These are phyloP conservation scores for Butorides virescens DNA, from an alignment of 2,113 vertebrate species.

Conservation along the genomic window DNA sequence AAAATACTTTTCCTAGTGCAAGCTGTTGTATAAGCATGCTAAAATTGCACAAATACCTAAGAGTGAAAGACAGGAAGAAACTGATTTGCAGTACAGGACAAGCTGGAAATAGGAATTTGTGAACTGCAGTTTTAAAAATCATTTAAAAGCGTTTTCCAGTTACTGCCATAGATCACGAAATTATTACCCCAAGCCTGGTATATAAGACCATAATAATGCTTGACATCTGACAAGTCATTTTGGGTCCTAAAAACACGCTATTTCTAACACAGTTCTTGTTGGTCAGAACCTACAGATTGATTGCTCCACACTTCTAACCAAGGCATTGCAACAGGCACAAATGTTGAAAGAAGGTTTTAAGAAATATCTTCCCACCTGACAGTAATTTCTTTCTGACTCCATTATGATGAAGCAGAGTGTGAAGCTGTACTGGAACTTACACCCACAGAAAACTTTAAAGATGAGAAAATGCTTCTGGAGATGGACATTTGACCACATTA, in stretches of 20 bases:
- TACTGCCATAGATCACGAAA: neutral
- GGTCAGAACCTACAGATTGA: conserved; percentile 6
- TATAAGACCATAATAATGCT: neutral
- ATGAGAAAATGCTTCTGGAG: conserved; percentile 59
- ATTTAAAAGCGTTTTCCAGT: neutral
- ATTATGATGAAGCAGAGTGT: conserved; percentile 46
- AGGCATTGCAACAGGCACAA: neutral
- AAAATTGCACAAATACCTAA: neutral
- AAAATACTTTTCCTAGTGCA: neutral
- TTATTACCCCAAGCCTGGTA: neutral
- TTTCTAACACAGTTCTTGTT: neutral
- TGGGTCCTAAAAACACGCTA: neutral
- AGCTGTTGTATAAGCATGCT: neutral
- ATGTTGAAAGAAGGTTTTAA: conserved; percentile 48
- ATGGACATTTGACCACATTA: conserved; percentile 57
- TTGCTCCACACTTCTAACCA: conserved; percentile 7
- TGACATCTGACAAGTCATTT: neutral
- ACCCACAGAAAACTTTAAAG: conserved; percentile 63
- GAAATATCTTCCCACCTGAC: conserved; percentile 47
- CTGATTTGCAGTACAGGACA: neutral
- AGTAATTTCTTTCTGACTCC: conserved; percentile 60
- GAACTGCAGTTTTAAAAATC: neutral
- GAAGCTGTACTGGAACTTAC: conserved; percentile 29
- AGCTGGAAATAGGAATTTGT: neutral
- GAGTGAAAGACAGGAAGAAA: neutral